Conservation (phyloP, 1,140 invertebrate species). For the Drosophila rhopaloa region DNA sequence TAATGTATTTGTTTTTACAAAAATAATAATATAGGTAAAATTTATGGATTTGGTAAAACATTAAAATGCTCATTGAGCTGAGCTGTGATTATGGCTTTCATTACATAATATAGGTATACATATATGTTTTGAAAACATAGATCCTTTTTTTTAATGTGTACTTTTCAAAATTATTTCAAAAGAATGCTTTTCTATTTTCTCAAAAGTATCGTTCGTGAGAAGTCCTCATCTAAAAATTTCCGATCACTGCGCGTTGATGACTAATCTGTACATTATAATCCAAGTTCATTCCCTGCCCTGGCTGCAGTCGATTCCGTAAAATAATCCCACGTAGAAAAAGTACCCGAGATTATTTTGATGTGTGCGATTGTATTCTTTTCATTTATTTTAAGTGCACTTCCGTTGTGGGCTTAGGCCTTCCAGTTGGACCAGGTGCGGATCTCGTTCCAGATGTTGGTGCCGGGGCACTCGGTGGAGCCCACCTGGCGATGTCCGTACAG, state of each 20-base stretch:
- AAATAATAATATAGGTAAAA: too few relatives aligned
- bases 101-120: too few relatives aligned
- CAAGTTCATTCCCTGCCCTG: neutral
- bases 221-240: neutral
- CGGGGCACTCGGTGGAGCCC: slow-evolving; percentile 89
- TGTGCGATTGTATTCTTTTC: slow-evolving; percentile 51
- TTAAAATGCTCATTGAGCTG: too few relatives aligned
- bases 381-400: slow-evolving; percentile 10
- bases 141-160: too few relatives aligned
- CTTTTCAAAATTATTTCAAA: too few relatives aligned
- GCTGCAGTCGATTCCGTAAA: neutral
- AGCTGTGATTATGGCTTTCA: too few relatives aligned
- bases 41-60: too few relatives aligned
- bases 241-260: neutral
- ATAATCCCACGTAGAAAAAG: slow-evolving; percentile 25
- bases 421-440: slow-evolving; percentile 89
- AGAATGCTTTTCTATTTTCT: too few relatives aligned
- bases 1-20: too few relatives aligned
- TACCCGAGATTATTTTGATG: slow-evolving; percentile 9
- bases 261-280: neutral
- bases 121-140: too few relatives aligned
- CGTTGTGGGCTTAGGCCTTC: slow-evolving; percentile 59
- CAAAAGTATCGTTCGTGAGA: neutral
- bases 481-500: slow-evolving; percentile 90
- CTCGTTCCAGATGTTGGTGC: slow-evolving; percentile 87